These are phyloP conservation scores for Apomyelois bistriatella DNA, from an alignment of 2,888 invertebrate genomes.

Conservation along the genomic window DNA sequence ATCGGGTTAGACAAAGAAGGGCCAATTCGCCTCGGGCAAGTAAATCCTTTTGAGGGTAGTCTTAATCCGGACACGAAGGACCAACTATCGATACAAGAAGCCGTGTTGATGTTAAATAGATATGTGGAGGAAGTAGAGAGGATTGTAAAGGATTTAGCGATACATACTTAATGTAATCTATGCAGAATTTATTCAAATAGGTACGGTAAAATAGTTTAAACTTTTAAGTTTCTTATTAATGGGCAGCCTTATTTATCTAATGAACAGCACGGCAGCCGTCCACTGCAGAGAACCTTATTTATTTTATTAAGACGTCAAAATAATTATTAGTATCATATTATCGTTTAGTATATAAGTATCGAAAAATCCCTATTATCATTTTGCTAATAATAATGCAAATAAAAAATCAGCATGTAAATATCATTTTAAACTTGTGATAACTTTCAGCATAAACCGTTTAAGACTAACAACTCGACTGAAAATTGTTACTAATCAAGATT, in stretches of 20 bases:
- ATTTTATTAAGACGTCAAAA: too few species aligned
- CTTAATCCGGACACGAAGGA: constrained; percentile 57
- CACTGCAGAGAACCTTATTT: too few species aligned
- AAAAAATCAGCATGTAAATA: too few species aligned
- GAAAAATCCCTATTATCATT: too few species aligned
- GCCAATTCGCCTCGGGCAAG: constrained; percentile 57
- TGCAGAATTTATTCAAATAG: not conserved
- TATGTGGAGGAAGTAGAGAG: constrained; percentile 2
- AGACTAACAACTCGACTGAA: not conserved
- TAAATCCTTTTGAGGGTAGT: constrained; percentile 60
- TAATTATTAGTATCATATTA: too few species aligned
- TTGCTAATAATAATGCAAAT: too few species aligned
- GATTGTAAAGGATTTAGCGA: not conserved
- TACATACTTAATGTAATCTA: not conserved
- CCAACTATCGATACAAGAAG: constrained; percentile 64
- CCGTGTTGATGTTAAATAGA: constrained; percentile 16
- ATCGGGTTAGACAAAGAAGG: constrained; percentile 59
- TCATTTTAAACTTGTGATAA: not conserved
- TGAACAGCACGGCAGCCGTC: too few species aligned
- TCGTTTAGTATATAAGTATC: too few species aligned
- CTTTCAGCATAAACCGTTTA: not conserved
- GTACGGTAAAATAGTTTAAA: too few species aligned
- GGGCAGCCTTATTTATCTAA: too few species aligned
- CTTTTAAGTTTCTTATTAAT: too few species aligned
- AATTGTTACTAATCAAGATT: constrained; percentile 10